Evolutionary conservation across 1,140 invertebrate species (phyloP).

Genomic region (Zaprionus africanus): DNA sequence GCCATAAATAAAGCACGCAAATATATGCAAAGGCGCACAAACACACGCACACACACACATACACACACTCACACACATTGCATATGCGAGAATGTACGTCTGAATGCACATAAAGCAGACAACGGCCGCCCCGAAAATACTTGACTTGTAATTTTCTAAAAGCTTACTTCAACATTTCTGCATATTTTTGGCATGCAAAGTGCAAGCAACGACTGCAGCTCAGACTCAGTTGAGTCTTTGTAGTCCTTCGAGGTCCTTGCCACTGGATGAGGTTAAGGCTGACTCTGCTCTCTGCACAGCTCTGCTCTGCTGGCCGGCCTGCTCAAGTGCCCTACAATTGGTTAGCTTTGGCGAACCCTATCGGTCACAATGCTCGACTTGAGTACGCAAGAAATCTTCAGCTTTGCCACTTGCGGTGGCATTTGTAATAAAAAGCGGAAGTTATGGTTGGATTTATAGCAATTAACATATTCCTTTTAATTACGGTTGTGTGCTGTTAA

Average conservation of each 20-base stretch:
- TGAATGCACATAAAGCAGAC: constrained; percentile 5
- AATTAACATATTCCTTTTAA: background rate
- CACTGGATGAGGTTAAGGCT: constrained; percentile 7
- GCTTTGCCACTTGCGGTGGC: too few species aligned
- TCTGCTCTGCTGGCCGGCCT: constrained; percentile 1
- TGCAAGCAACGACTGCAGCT: constrained; percentile 47
- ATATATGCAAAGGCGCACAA: constrained; percentile 19
- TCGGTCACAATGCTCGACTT: constrained; percentile 14
- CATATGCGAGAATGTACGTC: constrained; percentile 8
- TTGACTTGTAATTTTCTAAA: constrained; percentile 77
- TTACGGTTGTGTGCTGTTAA: background rate
- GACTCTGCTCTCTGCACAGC: background rate
- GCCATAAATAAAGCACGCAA: constrained; percentile 51
- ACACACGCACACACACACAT: constrained; percentile 27
- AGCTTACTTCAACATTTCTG: constrained; percentile 68
- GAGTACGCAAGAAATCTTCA: background rate
- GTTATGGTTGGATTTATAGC: background rate
- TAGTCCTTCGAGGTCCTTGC: background rate
- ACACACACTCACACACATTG: constrained; percentile 10
- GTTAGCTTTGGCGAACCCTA: constrained; percentile 1
- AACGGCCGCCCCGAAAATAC: constrained; percentile 34
- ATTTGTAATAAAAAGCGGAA: background rate
- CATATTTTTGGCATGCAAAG: constrained; percentile 73
- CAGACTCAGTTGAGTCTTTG: constrained; percentile 12
- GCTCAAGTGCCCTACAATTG: constrained; percentile 32